Evolutionary conservation across 2,113 vertebrate species (phyloP), one percentile per base, ranked within the genome.

Genomic region (Tetrax tetrax): DNA sequence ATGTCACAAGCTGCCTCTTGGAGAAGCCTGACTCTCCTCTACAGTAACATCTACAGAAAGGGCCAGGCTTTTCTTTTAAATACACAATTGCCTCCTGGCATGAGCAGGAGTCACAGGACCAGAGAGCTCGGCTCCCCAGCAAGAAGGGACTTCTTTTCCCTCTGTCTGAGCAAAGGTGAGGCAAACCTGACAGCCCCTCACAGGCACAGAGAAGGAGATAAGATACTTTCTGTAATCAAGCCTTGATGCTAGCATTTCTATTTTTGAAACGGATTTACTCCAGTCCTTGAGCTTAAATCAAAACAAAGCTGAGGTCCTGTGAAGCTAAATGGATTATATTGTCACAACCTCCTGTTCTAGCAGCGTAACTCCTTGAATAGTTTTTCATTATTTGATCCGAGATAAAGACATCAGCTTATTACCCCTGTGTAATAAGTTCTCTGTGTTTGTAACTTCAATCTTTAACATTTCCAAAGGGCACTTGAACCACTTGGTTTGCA

Each of bases 371-470:
- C 78, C 92, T 95, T 83, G 84, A 93, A 94, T 35, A 85, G 59
- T 43, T 95, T 96, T 94, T 90, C 78, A 86, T 95, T 94, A 96
- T 95, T 93, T 91, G 95, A 91, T 93, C 71, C 0, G 0, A 88
- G 86, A 96, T 95, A 96, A 95, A 94, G 54, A 71, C 82, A 95
- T 84, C 89, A 88, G 65, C 33, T 95, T 96, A 94, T 90, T 97
- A 75, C 74, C 95, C 48, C 84, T 47, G 24, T 83, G 47, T 41
- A 83, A 54, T 63, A 85, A 85, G n/a, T 69, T 79, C 66, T 72
- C 61, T 6, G 5, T 74, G 91, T 50, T 78, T 93, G 25, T 75
- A 82, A 79, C 78, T 91, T 88, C 87, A 91, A 83, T 90, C 91
- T 94, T 90, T 82, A 95, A 90, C 63, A 57, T 95, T 96, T 97